Evolutionary conservation across 2,888 invertebrate genomes (phyloP).

Genomic region (Philhelius pedissequus): DNA sequence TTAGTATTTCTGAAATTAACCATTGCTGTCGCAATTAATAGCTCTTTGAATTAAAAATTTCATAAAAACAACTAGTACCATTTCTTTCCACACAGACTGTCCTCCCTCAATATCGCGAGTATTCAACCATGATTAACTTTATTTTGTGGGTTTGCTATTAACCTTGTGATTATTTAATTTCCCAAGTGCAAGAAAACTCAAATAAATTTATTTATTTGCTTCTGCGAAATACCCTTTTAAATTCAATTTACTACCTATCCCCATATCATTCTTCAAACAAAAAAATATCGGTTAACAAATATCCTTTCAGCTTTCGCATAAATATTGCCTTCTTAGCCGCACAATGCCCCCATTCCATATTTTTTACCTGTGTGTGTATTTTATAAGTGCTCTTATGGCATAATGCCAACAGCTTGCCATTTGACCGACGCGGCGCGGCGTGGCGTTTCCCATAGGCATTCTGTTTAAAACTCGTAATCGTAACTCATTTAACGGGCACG

Average conservation of each 20-base stretch:
- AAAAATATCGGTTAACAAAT: not conserved
- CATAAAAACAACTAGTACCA: no score
- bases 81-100: no score
- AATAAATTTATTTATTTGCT: no score
- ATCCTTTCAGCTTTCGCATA: not conserved
- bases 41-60: no score
- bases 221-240: no score
- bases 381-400: conserved; percentile 13
- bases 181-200: no score
- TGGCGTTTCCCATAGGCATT: not conserved
- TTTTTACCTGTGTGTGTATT: conserved; percentile 1
- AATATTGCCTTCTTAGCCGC: not conserved
- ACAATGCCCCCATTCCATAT: not conserved
- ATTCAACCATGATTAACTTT: no score
- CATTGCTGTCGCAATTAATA: no score
- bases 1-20: no score
- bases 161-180: no score
- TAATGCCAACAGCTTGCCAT: conserved; percentile 2
- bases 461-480: not conserved
- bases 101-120: no score
- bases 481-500: not conserved
- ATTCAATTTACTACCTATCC: not conserved
- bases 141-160: no score
- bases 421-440: not conserved
- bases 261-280: not conserved